A percentile compares a stretch with the other conserved stretches of the same genome.
Evolutionary conservation across 2,113 vertebrate species (phyloP).

Genomic region (Dendropsophus ebraccatus): DNA sequence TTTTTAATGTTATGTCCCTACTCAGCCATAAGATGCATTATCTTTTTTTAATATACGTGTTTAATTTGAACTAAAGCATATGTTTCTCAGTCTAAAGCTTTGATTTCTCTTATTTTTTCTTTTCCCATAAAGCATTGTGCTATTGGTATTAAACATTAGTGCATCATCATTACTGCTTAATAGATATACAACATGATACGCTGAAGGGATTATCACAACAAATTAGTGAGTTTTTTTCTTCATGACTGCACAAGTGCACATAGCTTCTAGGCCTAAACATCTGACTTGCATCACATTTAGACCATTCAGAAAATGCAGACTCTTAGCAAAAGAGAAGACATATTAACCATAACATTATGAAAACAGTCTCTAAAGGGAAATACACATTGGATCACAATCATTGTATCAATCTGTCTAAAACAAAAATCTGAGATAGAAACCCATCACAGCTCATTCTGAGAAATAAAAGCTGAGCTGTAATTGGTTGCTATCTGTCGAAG

Average conservation of each 20-base stretch:
- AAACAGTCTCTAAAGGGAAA: background rate
- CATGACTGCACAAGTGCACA: constrained; percentile 29
- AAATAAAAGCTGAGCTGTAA: no score
- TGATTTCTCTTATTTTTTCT: background rate
- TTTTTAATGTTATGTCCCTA: background rate
- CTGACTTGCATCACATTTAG: constrained; percentile 30
- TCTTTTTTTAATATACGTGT: background rate
- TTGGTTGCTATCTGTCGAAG: no score
- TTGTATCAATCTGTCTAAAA: no score
- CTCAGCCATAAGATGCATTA: background rate
- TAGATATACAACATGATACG: constrained; percentile 1
- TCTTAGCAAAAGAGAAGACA: background rate
- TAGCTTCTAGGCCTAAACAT: constrained; percentile 37
- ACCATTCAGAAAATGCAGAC: constrained; percentile 20
- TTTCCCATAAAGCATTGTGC: background rate
- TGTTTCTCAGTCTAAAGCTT: background rate
- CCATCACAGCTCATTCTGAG: no score
- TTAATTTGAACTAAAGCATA: background rate
- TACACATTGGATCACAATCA: no score
- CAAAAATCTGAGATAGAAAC: no score
- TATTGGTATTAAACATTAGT: background rate
- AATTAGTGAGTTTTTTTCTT: constrained; percentile 12
- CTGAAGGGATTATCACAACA: constrained; percentile 30
- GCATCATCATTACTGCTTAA: constrained; percentile 2
- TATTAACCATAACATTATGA: background rate